phyloP scores from a whole-genome alignment of 2,113 vertebrate genomes.

The Columba janthina region DNA sequence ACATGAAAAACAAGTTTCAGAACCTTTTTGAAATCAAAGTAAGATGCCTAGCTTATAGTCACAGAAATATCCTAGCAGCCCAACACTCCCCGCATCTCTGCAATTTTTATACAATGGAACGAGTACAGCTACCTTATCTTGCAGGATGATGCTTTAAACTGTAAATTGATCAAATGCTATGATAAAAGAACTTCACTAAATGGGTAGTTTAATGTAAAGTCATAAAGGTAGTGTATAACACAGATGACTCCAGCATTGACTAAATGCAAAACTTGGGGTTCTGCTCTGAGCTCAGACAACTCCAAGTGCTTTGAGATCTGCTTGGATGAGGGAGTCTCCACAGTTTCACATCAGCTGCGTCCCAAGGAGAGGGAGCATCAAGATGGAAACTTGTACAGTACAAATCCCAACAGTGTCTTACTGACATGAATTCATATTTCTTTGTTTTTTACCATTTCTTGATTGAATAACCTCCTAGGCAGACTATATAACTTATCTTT shows the following conservation, averaged over 20 bases:
- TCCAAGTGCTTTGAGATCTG: neutral
- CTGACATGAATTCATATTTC: neutral
- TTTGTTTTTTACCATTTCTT: neutral
- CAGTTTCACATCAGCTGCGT: neutral
- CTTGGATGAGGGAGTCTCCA: neutral
- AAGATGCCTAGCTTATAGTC: neutral
- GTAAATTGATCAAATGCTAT: neutral
- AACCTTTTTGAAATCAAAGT: neutral
- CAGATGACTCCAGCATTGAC: neutral
- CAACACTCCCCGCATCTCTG: neutral
- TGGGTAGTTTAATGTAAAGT: neutral
- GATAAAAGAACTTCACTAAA: neutral
- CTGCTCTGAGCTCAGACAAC: neutral
- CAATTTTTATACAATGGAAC: neutral
- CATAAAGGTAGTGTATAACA: neutral
- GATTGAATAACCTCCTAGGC: neutral
- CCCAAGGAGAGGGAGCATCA: neutral
- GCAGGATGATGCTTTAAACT: neutral
- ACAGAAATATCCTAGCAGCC: neutral
- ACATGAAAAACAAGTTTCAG: neutral
- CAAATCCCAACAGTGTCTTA: neutral
- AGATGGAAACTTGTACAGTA: neutral
- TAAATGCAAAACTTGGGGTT: neutral
- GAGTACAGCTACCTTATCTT: neutral
- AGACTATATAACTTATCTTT: neutral